Conservation (phyloP, 2,797 vertebrate genomes). For the Syndactyla subalaris region DNA sequence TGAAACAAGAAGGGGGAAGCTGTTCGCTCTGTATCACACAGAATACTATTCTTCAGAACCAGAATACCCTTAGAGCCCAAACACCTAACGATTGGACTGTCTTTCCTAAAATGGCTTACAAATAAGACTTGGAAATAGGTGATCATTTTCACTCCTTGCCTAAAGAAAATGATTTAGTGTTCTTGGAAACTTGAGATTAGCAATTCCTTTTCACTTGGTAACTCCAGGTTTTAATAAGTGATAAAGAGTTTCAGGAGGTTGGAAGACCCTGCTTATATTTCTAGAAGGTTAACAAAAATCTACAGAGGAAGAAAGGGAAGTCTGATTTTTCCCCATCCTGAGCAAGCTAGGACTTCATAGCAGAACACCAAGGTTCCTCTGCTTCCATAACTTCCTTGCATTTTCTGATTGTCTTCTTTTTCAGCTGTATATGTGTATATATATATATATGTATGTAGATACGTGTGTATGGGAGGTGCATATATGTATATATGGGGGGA, state of each 20-base stretch:
- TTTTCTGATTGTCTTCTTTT: neutral
- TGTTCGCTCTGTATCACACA: neutral
- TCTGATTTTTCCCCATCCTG: neutral
- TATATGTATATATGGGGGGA: no score
- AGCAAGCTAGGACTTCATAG: neutral
- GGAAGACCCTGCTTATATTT: neutral
- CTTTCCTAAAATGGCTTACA: neutral
- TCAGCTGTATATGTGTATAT: neutral
- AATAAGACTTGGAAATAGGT: neutral
- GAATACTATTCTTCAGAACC: neutral
- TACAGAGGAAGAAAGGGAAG: neutral
- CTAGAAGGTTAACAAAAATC: neutral
- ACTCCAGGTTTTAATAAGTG: neutral
- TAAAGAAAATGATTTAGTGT: neutral
- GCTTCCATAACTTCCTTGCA: neutral
- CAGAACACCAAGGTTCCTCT: neutral
- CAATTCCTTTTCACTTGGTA: neutral
- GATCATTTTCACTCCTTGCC: neutral
- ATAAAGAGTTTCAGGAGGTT: neutral
- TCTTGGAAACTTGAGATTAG: neutral
- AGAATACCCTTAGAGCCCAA: neutral
- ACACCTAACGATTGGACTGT: neutral
- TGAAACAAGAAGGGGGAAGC: neutral
- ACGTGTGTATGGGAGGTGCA: neutral
- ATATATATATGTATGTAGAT: neutral